Evolutionary conservation across 2,888 invertebrate species (phyloP).

Genomic region (Amiota minor): DNA sequence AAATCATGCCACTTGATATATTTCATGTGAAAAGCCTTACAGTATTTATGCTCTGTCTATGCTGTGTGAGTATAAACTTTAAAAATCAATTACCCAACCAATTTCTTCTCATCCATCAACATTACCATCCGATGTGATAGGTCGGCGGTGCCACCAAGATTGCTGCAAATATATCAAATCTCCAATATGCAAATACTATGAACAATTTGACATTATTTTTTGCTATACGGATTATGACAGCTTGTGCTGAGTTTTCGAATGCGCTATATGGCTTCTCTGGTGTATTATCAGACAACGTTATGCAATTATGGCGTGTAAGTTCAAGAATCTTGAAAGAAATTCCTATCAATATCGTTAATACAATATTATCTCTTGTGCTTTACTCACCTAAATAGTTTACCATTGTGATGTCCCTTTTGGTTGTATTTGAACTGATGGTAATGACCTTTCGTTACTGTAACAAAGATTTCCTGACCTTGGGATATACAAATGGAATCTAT

Average conservation of each 20-base stretch:
- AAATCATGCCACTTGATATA: constrained; percentile 5
- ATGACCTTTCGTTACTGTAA: background rate
- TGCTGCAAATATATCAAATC: constrained; percentile 11
- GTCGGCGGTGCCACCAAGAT: constrained; percentile 21
- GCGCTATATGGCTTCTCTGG: constrained; percentile 12
- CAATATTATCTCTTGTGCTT: background rate
- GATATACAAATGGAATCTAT: background rate
- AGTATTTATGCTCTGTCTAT: constrained; percentile 20
- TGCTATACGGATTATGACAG: constrained; percentile 1
- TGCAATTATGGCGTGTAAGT: constrained; percentile 20
- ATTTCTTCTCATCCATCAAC: background rate
- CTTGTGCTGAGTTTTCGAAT: background rate
- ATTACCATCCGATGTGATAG: background rate
- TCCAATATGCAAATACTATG: constrained; percentile 18
- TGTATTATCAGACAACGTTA: constrained; percentile 4
- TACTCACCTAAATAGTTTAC: background rate
- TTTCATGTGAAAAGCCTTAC: constrained; percentile 21
- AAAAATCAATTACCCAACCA: background rate
- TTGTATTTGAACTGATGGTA: background rate
- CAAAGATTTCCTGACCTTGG: background rate
- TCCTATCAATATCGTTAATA: too few species aligned
- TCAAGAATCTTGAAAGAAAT: too few species aligned
- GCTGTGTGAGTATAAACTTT: constrained; percentile 11
- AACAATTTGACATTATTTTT: background rate
- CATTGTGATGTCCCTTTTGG: background rate